Percentiles rank a stretch among this genome's conserved stretches.
Evolutionary conservation across 1,140 invertebrate species (phyloP).

Genomic region (Calliphora vicina): DNA sequence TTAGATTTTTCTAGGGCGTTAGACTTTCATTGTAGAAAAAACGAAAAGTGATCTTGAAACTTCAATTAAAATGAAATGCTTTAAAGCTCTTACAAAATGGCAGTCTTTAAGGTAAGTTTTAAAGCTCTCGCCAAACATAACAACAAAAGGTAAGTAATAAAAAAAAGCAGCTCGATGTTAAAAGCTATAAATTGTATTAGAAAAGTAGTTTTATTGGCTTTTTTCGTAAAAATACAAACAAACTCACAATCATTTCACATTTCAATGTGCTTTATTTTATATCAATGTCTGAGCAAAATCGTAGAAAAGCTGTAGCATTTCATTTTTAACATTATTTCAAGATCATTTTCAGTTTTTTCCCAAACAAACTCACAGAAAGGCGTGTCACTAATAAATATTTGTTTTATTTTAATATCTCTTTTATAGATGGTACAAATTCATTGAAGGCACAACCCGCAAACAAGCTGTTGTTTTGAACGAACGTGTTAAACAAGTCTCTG

Average conservation of each 20-base stretch:
- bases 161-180: neutral
- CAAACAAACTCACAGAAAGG: neutral
- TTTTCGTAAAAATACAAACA: neutral
- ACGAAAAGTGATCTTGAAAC: conserved; percentile 16
- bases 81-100: neutral
- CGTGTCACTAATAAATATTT: neutral
- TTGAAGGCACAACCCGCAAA: conserved; percentile 83
- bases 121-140: neutral
- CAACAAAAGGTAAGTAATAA: neutral
- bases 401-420: conserved; percentile 50
- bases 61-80: neutral
- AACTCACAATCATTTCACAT: conserved; percentile 7
- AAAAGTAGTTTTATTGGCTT: conserved; percentile 3
- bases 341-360: conserved; percentile 42
- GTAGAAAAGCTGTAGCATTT: conserved; percentile 34
- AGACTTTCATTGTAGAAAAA: neutral
- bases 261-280: conserved; percentile 27
- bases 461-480: conserved; percentile 86
- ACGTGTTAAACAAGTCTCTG: conserved; percentile 90
- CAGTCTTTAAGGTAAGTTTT: neutral
- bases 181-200: neutral
- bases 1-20: neutral
- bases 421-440: conserved; percentile 94
- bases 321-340: conserved; percentile 39
- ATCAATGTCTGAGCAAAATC: neutral